Percentiles rank a stretch among this genome's conserved stretches.
phyloP scores from a whole-genome alignment of 2,113 vertebrate species.

The Ploceus nigricollis region DNA sequence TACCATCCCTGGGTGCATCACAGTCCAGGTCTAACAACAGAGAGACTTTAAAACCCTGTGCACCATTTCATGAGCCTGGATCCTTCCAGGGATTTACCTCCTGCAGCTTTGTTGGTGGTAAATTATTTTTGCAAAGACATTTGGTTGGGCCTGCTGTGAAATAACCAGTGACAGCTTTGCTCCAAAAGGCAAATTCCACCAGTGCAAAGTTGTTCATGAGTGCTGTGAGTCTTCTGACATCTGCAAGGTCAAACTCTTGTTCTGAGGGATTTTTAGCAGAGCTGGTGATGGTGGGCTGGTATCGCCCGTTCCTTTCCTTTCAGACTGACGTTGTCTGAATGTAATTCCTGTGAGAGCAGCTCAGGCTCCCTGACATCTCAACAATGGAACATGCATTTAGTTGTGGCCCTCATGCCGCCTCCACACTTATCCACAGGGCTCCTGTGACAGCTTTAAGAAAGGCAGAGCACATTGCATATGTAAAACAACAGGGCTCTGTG shows the following conservation, averaged over 20 bases:
- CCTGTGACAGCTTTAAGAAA: conserved; percentile 58
- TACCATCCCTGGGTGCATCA: neutral
- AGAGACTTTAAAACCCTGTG: neutral
- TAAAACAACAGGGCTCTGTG: conserved; percentile 30
- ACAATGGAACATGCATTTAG: conserved; percentile 58
- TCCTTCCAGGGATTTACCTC: neutral
- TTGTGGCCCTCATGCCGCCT: conserved; percentile 38
- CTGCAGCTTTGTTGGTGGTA: neutral
- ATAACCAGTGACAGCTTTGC: neutral
- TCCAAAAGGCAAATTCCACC: neutral
- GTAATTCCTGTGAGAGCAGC: neutral
- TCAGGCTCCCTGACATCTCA: conserved; percentile 52
- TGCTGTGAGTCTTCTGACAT: neutral
- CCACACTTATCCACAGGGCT: neutral
- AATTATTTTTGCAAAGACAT: neutral
- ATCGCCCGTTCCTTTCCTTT: neutral
- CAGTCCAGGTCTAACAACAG: neutral
- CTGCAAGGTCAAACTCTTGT: conserved; percentile 23
- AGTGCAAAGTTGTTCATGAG: neutral
- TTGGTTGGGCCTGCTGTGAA: neutral
- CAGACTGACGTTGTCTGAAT: conserved; percentile 1
- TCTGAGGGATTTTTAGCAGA: neutral
- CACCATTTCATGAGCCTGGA: neutral
- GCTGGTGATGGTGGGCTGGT: neutral
- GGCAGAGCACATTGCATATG: conserved; percentile 34